Conservation (phyloP, 2,888 invertebrate genomes). For the Caradrina clavipalpis region DNA sequence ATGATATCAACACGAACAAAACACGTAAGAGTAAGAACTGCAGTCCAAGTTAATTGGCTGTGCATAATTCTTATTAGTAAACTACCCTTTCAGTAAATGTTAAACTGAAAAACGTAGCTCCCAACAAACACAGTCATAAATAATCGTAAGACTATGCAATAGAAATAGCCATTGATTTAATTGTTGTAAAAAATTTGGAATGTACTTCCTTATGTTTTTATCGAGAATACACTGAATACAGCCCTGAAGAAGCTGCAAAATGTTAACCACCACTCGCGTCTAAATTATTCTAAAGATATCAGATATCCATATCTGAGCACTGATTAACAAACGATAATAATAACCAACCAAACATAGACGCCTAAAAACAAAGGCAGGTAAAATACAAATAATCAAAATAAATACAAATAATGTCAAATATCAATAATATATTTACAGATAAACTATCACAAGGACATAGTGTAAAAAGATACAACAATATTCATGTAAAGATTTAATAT, state of each 20-base stretch:
- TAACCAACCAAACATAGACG: conserved; percentile 4
- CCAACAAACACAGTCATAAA: conserved; percentile 36
- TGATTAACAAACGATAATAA: conserved; percentile 18
- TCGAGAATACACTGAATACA: conserved; percentile 51
- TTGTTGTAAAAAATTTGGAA: conserved; percentile 62
- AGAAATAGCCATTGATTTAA: conserved; percentile 55
- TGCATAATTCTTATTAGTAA: conserved; percentile 8
- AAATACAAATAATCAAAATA: conserved; percentile 39
- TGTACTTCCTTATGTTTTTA: conserved; percentile 69
- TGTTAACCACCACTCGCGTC: conserved; percentile 29
- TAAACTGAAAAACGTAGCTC: conserved; percentile 24
- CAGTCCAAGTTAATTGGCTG: conserved; percentile 52
- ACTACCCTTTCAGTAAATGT: conserved; percentile 31
- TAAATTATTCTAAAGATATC: conserved; percentile 11
- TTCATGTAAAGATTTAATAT: not conserved
- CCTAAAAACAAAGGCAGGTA: conserved; percentile 17
- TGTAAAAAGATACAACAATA: conserved; percentile 28
- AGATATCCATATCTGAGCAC: conserved; percentile 2
- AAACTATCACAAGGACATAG: conserved; percentile 24
- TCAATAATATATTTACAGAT: conserved; percentile 50
- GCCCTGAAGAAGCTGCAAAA: conserved; percentile 56
- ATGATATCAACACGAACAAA: conserved; percentile 7
- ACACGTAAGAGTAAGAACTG: conserved; percentile 21
- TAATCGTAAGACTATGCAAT: conserved; percentile 57
- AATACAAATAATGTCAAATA: conserved; percentile 42